A percentile compares a stretch with the other conserved stretches of the same genome.
These are phyloP conservation scores for Mycteria americana DNA, from an alignment of 2,797 vertebrate species.

Conservation along the genomic window DNA sequence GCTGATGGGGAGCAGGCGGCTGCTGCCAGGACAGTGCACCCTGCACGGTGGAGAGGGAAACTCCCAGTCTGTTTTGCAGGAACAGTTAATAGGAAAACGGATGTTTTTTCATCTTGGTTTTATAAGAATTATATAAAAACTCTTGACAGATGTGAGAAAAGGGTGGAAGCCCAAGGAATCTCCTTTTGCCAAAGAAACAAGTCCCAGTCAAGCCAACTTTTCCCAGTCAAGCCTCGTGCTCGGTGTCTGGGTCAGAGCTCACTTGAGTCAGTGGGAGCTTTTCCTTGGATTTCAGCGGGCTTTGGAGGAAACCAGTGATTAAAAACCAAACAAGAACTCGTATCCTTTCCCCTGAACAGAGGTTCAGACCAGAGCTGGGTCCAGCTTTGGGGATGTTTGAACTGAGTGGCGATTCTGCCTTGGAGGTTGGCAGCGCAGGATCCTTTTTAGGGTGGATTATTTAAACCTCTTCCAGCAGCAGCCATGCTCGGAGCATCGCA, in stretches of 20 bases:
- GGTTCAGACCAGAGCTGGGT: not conserved
- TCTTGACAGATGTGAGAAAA: not conserved
- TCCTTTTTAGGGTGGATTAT: not conserved
- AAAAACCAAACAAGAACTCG: not conserved
- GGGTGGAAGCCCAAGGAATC: not conserved
- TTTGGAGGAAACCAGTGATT: not conserved
- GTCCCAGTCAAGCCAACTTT: not conserved
- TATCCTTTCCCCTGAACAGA: not conserved
- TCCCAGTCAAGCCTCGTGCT: not conserved
- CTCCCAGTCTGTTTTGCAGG: not conserved
- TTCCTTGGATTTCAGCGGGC: not conserved
- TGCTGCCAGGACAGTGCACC: not conserved
- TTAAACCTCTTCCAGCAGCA: not conserved
- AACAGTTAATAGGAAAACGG: not conserved
- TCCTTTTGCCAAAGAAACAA: not conserved
- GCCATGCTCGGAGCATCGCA: fast-evolving
- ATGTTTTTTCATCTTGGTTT: not conserved
- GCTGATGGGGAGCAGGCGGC: not conserved
- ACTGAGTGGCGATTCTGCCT: not conserved
- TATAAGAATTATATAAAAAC: not conserved
- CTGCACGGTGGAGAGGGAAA: fast-evolving
- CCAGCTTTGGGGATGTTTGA: not conserved
- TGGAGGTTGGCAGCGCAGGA: not conserved
- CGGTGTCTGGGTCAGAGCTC: not conserved
- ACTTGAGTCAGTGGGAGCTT: not conserved